A percentile compares a stretch with the other conserved stretches of the same genome.
Evolutionary conservation across 2,113 vertebrate genomes (phyloP).

Genomic region (Ciconia boyciana): DNA sequence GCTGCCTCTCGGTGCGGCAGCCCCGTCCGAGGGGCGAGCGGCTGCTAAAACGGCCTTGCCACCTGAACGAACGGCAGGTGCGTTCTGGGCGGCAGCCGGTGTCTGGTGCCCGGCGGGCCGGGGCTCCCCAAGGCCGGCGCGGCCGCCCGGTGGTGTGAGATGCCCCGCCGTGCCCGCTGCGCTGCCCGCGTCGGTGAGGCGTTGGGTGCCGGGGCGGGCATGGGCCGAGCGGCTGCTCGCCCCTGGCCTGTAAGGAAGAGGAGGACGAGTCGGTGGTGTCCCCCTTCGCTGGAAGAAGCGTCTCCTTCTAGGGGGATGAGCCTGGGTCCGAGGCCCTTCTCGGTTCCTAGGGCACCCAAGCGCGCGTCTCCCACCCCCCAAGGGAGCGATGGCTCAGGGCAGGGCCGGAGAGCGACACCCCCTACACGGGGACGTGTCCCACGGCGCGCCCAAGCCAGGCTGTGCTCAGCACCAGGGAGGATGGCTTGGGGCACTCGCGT

Average conservation of each 20-base stretch:
- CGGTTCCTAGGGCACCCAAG: background rate
- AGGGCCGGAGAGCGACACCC: background rate
- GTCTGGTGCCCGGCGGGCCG: background rate
- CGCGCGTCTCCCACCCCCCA: fast-evolving
- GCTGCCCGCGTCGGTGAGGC: background rate
- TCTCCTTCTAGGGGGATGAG: background rate
- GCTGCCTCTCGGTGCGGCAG: background rate
- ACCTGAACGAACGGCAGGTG: too few species aligned
- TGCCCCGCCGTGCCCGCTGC: background rate
- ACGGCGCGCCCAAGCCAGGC: background rate
- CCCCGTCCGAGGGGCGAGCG: too few species aligned
- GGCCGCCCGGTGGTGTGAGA: too few species aligned
- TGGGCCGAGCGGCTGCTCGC: too few species aligned
- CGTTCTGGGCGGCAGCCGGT: too few species aligned
- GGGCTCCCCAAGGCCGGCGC: too few species aligned
- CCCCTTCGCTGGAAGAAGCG: background rate
- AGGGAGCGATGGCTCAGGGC: background rate
- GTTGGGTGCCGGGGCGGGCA: background rate
- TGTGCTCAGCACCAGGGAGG: fast-evolving
- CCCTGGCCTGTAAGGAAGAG: background rate
- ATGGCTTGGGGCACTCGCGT: fast-evolving
- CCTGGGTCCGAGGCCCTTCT: fast-evolving
- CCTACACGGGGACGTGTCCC: fast-evolving
- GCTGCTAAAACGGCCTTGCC: too few species aligned
- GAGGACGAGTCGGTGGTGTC: background rate